Conservation (phyloP, 1,140 invertebrate species). For the Parasteatoda tepidariorum region DNA sequence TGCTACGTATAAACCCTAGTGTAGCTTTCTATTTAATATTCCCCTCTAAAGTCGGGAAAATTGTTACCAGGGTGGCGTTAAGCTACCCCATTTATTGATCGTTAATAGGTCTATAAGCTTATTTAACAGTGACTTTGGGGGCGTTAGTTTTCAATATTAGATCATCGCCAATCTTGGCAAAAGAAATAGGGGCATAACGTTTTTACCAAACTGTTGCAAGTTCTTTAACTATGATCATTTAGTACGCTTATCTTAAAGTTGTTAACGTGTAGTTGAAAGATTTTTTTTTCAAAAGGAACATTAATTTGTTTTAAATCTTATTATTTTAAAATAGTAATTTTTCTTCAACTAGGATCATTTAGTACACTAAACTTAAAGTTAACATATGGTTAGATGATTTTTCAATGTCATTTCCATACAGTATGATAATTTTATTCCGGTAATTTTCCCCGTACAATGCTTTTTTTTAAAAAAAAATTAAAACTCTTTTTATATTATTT, state of each 20-base stretch:
- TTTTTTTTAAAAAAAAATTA: too few relatives aligned
- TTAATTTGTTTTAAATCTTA: too few relatives aligned
- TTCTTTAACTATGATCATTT: not conserved
- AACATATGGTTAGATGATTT: too few relatives aligned
- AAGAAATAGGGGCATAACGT: not conserved
- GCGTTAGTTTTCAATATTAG: slow-evolving; percentile 50
- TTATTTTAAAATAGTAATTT: too few relatives aligned
- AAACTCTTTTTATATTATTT: too few relatives aligned
- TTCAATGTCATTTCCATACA: too few relatives aligned
- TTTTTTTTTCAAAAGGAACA: too few relatives aligned
- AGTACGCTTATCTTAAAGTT: not conserved
- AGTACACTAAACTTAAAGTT: too few relatives aligned
- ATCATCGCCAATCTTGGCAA: slow-evolving; percentile 23
- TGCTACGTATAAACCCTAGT: slow-evolving; percentile 21
- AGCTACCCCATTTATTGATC: slow-evolving; percentile 52
- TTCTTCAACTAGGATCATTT: too few relatives aligned
- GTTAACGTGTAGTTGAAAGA: not conserved
- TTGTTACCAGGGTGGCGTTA: slow-evolving; percentile 40
- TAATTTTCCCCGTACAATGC: too few relatives aligned
- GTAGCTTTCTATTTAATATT: slow-evolving; percentile 3
- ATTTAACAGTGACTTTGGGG: slow-evolving; percentile 56
- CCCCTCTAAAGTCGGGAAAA: slow-evolving; percentile 20
- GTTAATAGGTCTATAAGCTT: slow-evolving; percentile 61
- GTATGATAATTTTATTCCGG: too few relatives aligned
- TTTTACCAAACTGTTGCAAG: not conserved